phyloP scores from a whole-genome alignment of 2,113 vertebrate genomes.

The Tichodroma muraria region DNA sequence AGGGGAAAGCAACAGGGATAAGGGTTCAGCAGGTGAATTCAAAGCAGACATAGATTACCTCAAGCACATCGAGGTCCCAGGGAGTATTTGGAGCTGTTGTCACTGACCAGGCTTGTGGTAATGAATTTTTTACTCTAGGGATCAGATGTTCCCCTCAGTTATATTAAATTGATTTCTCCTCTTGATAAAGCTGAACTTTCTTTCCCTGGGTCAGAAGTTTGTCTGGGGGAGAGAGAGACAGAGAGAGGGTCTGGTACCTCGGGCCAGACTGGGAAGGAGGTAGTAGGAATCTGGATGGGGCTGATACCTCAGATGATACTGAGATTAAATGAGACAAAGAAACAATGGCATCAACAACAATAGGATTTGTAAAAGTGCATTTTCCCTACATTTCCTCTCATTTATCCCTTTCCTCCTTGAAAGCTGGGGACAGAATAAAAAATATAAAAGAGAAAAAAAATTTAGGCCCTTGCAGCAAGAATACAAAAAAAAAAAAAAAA shows the following conservation, averaged over 20 bases:
- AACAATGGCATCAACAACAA: background rate
- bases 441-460: background rate
- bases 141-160: background rate
- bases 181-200: background rate
- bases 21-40: background rate
- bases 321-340: background rate
- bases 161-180: background rate
- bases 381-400: background rate
- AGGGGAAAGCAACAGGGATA: background rate
- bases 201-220: background rate
- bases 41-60: background rate
- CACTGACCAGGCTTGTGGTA: background rate
- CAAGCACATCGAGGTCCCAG: background rate
- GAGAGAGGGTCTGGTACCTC: background rate
- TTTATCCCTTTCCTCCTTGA: background rate
- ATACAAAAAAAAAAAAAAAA: background rate
- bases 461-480: background rate
- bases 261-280: background rate
- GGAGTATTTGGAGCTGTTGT: background rate
- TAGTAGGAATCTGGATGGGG: background rate
- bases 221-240: background rate
- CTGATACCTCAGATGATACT: background rate
- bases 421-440: constrained; percentile 10
- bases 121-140: background rate
- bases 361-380: background rate